Evolutionary conservation across 1,140 invertebrate genomes (phyloP).

Genomic region (Penaeus indicus): DNA sequence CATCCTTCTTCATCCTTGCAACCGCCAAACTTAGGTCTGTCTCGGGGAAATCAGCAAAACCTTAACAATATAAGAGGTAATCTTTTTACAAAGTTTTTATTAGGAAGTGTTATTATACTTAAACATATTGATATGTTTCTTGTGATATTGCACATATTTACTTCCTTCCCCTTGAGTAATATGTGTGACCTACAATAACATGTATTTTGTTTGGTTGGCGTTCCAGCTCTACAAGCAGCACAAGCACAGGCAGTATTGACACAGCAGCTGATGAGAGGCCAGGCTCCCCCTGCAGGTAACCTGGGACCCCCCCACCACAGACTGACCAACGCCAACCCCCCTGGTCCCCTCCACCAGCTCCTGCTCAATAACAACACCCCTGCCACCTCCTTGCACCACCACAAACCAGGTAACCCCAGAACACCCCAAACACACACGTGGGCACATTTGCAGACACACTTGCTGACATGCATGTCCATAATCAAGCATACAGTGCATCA

Average conservation of each 20-base stretch:
- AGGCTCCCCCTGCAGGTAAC: constrained; percentile 42
- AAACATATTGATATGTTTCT: too few relatives aligned
- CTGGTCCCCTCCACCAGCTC: constrained; percentile 50
- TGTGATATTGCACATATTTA: too few relatives aligned
- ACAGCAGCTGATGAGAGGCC: constrained; percentile 56
- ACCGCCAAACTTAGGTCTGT: constrained; percentile 44
- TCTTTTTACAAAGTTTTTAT: background rate
- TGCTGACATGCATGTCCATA: too few relatives aligned
- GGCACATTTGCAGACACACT: too few relatives aligned
- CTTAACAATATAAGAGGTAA: constrained; percentile 53
- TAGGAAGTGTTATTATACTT: background rate
- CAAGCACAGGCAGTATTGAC: constrained; percentile 52
- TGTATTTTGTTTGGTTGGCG: background rate
- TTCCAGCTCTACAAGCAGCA: constrained; percentile 45
- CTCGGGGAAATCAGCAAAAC: constrained; percentile 55
- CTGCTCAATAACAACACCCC: constrained; percentile 60
- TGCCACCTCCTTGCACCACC: constrained; percentile 50
- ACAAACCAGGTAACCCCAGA: constrained; percentile 51
- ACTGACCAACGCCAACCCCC: constrained; percentile 49
- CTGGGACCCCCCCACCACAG: constrained; percentile 54
- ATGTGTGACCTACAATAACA: background rate
- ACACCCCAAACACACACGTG: too few relatives aligned
- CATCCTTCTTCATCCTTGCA: constrained; percentile 48
- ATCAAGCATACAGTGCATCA: too few relatives aligned
- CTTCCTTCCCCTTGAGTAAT: background rate